Evolutionary conservation across 2,113 vertebrate species (phyloP).

Genomic region (Gracilinanus agilis): DNA sequence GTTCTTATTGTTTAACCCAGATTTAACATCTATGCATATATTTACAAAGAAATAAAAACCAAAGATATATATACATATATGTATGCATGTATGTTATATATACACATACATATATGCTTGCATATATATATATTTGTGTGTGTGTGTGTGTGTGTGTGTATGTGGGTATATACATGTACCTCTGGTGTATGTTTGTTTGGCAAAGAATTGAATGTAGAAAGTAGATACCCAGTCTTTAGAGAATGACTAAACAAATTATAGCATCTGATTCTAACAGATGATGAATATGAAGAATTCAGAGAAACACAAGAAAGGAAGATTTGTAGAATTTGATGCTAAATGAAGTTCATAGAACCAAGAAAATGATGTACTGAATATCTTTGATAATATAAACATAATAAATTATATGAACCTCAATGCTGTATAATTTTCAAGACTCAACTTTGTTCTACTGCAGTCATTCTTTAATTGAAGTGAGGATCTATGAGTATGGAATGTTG

Average conservation of each 20-base stretch:
- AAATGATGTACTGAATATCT: background rate
- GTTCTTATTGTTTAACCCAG: background rate
- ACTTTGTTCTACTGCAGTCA: background rate
- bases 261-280: background rate
- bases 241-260: background rate
- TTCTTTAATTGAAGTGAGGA: background rate
- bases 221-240: background rate
- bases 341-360: background rate
- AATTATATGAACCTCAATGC: background rate
- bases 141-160: too few relatives aligned
- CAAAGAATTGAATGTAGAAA: background rate
- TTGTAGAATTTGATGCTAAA: background rate
- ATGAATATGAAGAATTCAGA: background rate
- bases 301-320: background rate
- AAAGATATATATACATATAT: background rate
- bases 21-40: background rate
- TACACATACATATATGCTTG: too few relatives aligned
- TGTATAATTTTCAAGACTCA: background rate
- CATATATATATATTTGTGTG: background rate
- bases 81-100: too few relatives aligned
- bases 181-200: background rate
- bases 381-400: background rate
- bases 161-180: too few relatives aligned
- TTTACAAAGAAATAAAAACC: background rate
- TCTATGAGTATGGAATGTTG: background rate